Evolutionary conservation across 2,113 vertebrate genomes (phyloP), one percentile per base, ranked within the genome.

Genomic region (Cromileptes altivelis): DNA sequence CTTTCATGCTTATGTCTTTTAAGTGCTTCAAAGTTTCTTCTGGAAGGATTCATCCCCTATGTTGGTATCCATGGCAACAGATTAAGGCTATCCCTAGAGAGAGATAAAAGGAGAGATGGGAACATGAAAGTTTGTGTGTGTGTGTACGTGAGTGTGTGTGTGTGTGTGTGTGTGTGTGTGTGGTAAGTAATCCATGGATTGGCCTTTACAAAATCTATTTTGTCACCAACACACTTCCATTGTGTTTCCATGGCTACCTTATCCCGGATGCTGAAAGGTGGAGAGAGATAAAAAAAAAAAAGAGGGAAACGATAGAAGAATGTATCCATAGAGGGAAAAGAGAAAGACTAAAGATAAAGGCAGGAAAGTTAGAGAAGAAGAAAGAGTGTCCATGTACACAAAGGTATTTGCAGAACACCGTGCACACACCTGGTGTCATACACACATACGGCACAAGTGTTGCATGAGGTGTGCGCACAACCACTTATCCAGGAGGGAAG

Each of bases 211-310:
- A 88, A 92, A 84, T 85, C 75, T 47, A 62, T 87, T 88, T 87
- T 67, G 77, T 79, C 70, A 75, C 52, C 49, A 74, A 58, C 53
- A 40, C 64, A 70, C 75, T 69, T 84, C 10, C 12, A 45, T 75
- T 75, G 82, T 17, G 89, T 93, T 91, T 67, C 92, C 92, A 93
- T 93, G 89, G 87, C n/a, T 82, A 89, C 87, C 65, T 71, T 58
- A 75, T 83, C 79, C 63, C 63, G n/a, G 68, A 72, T 75, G 55
- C 49, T 14, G n/a, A 83, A 10, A 49, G 73, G 42, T 8, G 53
- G 57, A 61, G 52, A 73, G 71, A 63, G 30, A 61, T 18, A 33
- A 15, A 69, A 30, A 4, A 30, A 30, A 30, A 30, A 58, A 52
- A 40, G 3, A 30, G 52, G 68, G 58, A 60, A 78, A 58, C 33